phyloP scores from a whole-genome alignment of 2,888 invertebrate species.

The Tholera decimalis region DNA sequence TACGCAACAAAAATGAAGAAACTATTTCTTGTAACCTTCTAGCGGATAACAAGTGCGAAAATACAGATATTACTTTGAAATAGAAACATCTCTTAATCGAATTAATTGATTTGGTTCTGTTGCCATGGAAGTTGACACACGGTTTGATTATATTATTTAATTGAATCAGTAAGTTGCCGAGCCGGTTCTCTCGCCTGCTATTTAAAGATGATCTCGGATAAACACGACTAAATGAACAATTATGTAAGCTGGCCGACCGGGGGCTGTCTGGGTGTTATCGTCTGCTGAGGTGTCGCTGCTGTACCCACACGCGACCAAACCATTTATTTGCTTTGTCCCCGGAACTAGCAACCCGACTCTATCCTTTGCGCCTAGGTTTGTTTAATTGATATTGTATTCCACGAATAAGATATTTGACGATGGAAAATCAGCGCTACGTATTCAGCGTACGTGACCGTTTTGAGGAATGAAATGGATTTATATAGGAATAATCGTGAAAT shows the following conservation, averaged over 20 bases:
- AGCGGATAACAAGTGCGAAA: neutral
- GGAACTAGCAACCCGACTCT: too few species aligned
- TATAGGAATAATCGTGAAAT: neutral
- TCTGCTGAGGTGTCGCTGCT: neutral
- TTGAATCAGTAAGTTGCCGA: constrained; percentile 4
- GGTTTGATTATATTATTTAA: constrained; percentile 19
- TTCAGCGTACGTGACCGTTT: neutral
- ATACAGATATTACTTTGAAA: constrained; percentile 6
- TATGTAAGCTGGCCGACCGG: neutral
- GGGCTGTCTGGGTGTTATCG: neutral
- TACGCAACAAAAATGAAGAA: neutral
- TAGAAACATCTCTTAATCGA: too few species aligned
- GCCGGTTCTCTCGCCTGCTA: neutral
- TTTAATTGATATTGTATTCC: too few species aligned
- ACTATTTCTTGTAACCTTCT: constrained; percentile 2
- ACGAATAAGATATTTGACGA: neutral
- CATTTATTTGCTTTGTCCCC: neutral
- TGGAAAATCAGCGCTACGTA: neutral
- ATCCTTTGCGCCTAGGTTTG: too few species aligned
- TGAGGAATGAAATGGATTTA: neutral
- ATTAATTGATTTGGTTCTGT: constrained; percentile 13
- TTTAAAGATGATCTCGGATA: constrained; percentile 4
- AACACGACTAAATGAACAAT: neutral
- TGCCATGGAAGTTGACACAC: constrained; percentile 8
- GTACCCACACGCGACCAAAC: neutral